Evolutionary conservation across 2,888 invertebrate genomes (phyloP).

Genomic region (Orthonychiurus folsomi): DNA sequence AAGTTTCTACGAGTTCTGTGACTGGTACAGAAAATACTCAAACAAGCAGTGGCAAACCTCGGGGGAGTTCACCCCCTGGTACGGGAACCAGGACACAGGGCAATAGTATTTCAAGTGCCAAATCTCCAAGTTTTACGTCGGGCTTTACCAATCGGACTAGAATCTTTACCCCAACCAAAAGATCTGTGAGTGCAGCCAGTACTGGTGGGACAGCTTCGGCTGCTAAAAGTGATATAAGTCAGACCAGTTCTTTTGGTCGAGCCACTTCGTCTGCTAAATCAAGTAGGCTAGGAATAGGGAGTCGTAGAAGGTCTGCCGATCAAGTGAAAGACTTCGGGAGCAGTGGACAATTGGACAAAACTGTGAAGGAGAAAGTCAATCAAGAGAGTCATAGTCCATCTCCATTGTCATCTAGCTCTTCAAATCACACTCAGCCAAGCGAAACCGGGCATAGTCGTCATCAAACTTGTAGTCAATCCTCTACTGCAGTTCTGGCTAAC

Average conservation of each 20-base stretch:
- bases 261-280: constrained; percentile 25
- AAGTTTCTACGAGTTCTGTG: background rate
- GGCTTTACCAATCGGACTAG: constrained; percentile 22
- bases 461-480: no score
- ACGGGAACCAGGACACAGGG: background rate
- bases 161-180: constrained; percentile 32
- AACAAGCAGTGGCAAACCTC: background rate
- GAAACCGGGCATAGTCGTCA: no score
- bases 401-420: background rate
- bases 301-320: constrained; percentile 26
- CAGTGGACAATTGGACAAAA: background rate
- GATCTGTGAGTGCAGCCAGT: constrained; percentile 25
- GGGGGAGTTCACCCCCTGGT: background rate
- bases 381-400: background rate
- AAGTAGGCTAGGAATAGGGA: constrained; percentile 18
- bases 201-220: background rate
- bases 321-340: background rate
- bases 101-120: background rate
- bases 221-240: background rate
- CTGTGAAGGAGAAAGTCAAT: background rate
- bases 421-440: no score
- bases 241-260: constrained; percentile 24
- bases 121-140: constrained; percentile 11
- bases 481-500: no score
- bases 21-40: background rate